Base-by-base conservation (phyloP, 2,797 vertebrate species). In the Sebastes trivittatus region DNA sequence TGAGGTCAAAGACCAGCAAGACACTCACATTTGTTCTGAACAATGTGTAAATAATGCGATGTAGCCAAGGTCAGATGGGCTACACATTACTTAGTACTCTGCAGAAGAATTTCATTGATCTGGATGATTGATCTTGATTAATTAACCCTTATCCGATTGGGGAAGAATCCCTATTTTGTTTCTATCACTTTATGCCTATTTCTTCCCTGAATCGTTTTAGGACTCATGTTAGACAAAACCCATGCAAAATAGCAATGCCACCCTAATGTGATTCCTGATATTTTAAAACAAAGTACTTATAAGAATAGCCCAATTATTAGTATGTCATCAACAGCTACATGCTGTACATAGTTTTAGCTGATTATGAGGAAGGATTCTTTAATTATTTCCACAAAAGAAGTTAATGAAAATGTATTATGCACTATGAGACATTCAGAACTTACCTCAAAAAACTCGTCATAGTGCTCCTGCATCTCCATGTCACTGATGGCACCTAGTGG, bases 381-480 rank as follows among this genome's bases (percentile, higher is more conserved):
- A 18, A 55, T 29, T 14, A 30, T 42, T 71, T 58, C 6, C 11
- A 63, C 22, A 54, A 20, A 32, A n/a, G 2, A 36, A 34, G 1
- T 42, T 23, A 29, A 55, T 8, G 1, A 38, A 64, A 73, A 67
- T 56, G 20, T 59, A 77, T 2, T 23, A 68, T 2, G 18, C 2
- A 62, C 52, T 11, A 46, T 14, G n/a, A 62, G 13, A 75, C 42
- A 13, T 56, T 69, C 63, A 60, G 6, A 66, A 60, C 9, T 89
- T 84, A 98, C 98, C 97, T 99, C 97, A 84, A 99, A 98, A 81
- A 99, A 99, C 80, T 99, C 97, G 22, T 99, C 98, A 29, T 99
- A 99, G 94, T 99, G 98, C 92, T 99, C 98, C 92, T 99, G 98
- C 98, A 99, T 99, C 94, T 99, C 98, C 88, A 99, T 98, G 90